Conservation (phyloP, 1,140 invertebrate genomes). For the Arion vulgaris region DNA sequence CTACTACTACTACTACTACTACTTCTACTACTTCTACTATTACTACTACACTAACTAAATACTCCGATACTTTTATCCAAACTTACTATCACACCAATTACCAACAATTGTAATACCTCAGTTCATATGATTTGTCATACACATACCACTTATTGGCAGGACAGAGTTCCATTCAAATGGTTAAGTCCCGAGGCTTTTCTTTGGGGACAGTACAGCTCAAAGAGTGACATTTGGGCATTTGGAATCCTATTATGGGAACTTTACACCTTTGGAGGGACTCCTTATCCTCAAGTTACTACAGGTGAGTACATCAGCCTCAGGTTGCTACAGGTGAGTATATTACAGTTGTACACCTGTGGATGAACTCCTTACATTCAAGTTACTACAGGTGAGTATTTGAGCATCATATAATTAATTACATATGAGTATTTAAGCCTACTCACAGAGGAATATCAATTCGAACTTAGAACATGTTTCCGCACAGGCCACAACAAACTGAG, state of each 20-base stretch:
- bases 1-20: neutral
- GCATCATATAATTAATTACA: no score
- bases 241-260: constrained; percentile 64
- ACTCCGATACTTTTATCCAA: no score
- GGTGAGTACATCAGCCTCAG: neutral
- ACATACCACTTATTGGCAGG: constrained; percentile 28
- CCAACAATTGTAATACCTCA: no score
- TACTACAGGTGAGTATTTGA: no score
- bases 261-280: constrained; percentile 54
- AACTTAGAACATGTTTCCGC: no score
- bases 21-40: neutral
- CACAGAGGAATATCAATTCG: no score
- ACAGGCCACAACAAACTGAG: no score
- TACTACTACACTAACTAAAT: neutral
- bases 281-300: constrained; percentile 48
- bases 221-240: constrained; percentile 67
- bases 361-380: no score
- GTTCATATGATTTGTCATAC: neutral
- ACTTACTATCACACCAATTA: no score
- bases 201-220: constrained; percentile 53
- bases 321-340: no score
- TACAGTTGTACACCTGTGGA: no score
- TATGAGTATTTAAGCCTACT: no score
- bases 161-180: constrained; percentile 63
- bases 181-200: constrained; percentile 59